These are phyloP conservation scores for Enhydra lutris DNA, from an alignment of 2,113 vertebrate species.

Conservation along the genomic window DNA sequence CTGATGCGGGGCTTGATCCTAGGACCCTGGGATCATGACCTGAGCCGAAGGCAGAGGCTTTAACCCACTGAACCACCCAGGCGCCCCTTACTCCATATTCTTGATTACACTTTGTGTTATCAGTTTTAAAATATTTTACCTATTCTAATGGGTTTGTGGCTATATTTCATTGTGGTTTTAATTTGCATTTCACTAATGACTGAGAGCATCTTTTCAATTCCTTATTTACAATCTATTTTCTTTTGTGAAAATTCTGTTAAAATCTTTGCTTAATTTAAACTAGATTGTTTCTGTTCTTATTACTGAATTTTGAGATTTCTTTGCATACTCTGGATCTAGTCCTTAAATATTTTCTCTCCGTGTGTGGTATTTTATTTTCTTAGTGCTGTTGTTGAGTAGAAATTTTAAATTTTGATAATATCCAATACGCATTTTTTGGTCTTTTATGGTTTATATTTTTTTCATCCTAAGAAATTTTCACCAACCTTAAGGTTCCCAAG, in stretches of 20 bases:
- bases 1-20: too few relatives aligned
- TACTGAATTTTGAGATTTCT: neutral
- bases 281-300: neutral
- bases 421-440: neutral
- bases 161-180: neutral
- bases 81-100: neutral
- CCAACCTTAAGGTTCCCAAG: neutral
- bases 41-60: too few relatives aligned
- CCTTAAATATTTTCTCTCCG: neutral
- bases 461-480: neutral
- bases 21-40: too few relatives aligned
- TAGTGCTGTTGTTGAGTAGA: neutral
- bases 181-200: neutral
- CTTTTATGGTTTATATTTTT: neutral
- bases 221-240: neutral
- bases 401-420: conserved; percentile 12
- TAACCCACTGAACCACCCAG: too few relatives aligned
- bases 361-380: neutral
- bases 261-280: neutral
- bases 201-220: neutral
- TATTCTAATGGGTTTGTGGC: neutral
- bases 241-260: neutral
- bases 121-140: neutral
- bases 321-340: neutral
- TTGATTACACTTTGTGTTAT: neutral